Evolutionary conservation across 2,797 vertebrate species (phyloP), one percentile per base, ranked within the genome.

Genomic region (Fringilla coelebs): DNA sequence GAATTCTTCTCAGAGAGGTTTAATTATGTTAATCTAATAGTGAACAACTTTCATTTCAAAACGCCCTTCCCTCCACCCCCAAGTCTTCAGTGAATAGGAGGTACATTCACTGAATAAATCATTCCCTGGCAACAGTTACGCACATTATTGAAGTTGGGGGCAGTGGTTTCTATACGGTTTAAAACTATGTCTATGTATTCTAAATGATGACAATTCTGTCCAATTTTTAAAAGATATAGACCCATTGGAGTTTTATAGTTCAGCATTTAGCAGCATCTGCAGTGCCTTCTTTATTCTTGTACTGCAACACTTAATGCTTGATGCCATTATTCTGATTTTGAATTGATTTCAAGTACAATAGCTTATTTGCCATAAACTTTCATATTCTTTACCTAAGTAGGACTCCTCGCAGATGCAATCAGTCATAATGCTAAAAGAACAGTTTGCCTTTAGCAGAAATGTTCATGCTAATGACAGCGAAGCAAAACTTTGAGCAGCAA

Each of bases 61-160:
- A 83, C 3, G 0, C 40, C 57, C 57, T 86, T 82, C 52, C 52
- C 55, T 93, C 88, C 79, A 81, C 91, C 80, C 89, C 77, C 74
- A 93, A 90, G 67, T 88, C 88, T 85, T 89, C 85, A 46, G 77
- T 96, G 96, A 97, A 96, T 93, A 95, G 91, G 80, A 92, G 62
- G 74, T 74, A 91, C 93, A 85, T 86, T 97, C 91, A 95, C 83
- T 85, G 96, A 96, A 96, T 94, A 93, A 95, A 93, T 96, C 88
- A 94, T 87, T 94, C 92, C 95, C 96, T 96, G 95, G 94, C 94
- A 93, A 96, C 95, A 96, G 94, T 96, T 95, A 92, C 51, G 63
- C 94, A 74, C 80, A 62, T 96, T 95, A 97, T 43, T 77, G 91
- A 84, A 96, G 91, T 77, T 68, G 85, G 89, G 88, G 85, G 74